A percentile compares a stretch with the other conserved stretches of the same genome.
Conservation (phyloP, 1,140 invertebrate species). For the Campoletis sonorensis region DNA sequence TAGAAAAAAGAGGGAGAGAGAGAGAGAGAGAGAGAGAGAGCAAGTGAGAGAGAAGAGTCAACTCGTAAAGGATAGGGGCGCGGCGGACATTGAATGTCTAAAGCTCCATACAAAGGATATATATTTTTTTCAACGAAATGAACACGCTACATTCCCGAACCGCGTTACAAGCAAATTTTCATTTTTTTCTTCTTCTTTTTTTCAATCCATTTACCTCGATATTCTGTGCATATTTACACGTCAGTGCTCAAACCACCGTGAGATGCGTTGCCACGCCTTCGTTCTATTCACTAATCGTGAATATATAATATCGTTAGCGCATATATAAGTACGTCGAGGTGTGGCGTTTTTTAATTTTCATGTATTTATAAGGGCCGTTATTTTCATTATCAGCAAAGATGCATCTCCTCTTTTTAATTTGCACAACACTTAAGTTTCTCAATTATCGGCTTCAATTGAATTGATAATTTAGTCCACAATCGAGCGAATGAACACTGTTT, state of each 20-base stretch:
- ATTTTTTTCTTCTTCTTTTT: not conserved
- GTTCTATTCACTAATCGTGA: slow-evolving; percentile 16
- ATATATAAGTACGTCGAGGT: too few species aligned
- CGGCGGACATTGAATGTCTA: slow-evolving; percentile 24
- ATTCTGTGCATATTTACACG: not conserved
- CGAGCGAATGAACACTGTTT: too few species aligned
- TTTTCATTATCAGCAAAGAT: too few species aligned
- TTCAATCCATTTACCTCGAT: not conserved
- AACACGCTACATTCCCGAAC: not conserved
- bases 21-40: slow-evolving; percentile 47
- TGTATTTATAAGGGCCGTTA: too few species aligned
- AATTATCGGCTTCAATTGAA: too few species aligned
- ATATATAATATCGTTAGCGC: slow-evolving; percentile 37
- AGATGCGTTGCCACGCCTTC: slow-evolving; percentile 48
- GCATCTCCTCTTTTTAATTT: too few species aligned
- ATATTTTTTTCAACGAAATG: slow-evolving; percentile 18
- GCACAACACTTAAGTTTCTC: too few species aligned
- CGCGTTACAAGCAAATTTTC: not conserved
- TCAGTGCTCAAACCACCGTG: slow-evolving; percentile 29
- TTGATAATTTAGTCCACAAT: too few species aligned
- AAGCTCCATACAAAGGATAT: slow-evolving; percentile 27
- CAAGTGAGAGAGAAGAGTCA: slow-evolving; percentile 37
- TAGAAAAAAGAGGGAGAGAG: slow-evolving; percentile 44
- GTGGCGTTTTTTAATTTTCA: too few species aligned
- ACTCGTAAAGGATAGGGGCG: not conserved